These are phyloP conservation scores for Bubalus kerabau DNA, from an alignment of 2,113 vertebrate species.

Conservation along the genomic window DNA sequence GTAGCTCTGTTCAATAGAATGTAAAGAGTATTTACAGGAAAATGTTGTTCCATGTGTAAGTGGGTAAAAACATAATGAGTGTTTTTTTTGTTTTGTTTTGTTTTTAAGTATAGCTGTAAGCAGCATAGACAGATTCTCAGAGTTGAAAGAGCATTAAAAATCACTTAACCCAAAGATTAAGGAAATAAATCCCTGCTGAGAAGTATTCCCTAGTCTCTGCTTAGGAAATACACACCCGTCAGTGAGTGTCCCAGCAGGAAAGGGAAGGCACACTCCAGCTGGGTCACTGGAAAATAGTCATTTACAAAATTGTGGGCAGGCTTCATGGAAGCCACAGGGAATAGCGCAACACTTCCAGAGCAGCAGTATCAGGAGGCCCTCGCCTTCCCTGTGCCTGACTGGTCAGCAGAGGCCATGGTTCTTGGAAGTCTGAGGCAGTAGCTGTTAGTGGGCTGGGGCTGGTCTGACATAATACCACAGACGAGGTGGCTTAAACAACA, in stretches of 20 bases:
- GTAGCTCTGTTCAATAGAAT: not conserved
- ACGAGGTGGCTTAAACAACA: not conserved
- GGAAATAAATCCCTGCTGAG: not conserved
- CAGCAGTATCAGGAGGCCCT: not conserved
- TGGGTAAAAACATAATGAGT: not conserved
- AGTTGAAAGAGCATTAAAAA: not conserved
- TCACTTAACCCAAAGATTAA: not conserved
- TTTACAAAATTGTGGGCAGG: not conserved
- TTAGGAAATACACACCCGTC: not conserved
- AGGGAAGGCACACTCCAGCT: not conserved
- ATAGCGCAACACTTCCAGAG: not conserved
- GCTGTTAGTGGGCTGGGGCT: not conserved
- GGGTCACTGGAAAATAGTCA: not conserved
- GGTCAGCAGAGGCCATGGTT: rapidly evolving
- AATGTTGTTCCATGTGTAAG: not conserved
- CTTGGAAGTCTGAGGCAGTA: no score
- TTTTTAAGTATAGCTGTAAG: not conserved
- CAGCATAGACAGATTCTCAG: not conserved
- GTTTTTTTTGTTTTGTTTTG: no score
- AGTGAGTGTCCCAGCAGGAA: not conserved
- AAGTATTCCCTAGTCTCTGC: not conserved
- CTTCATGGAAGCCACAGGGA: not conserved
- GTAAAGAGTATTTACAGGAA: not conserved
- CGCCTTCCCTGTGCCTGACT: not conserved
- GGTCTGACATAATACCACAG: not conserved